A percentile compares a stretch with the other conserved stretches of the same genome.
Conservation (phyloP, 2,797 vertebrate genomes). For the Pangasius sanitwongsei region DNA sequence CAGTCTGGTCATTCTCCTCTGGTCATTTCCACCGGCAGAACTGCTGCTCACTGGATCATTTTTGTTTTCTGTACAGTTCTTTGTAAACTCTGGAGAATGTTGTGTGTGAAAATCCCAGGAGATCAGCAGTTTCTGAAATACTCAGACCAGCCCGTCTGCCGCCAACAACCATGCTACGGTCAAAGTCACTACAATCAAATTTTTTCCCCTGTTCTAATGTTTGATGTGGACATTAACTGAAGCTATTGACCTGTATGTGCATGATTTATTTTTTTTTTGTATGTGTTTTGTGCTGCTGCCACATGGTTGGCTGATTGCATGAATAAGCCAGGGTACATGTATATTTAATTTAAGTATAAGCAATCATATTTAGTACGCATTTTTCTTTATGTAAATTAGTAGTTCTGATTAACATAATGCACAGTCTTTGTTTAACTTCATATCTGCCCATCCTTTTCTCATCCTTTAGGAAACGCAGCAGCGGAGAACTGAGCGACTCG, state of each 20-base stretch:
- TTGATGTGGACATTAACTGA: neutral
- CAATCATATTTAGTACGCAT: neutral
- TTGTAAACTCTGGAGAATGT: neutral
- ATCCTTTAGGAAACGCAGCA: conserved; percentile 79
- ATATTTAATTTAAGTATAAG: neutral
- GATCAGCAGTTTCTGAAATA: neutral
- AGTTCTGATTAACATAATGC: neutral
- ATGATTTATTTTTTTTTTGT: neutral
- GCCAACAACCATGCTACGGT: neutral
- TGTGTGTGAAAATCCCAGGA: neutral
- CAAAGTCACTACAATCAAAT: no score
- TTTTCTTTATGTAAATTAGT: neutral
- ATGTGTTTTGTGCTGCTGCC: neutral
- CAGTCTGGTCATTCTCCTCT: neutral
- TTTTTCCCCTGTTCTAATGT: neutral
- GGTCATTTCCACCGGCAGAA: neutral
- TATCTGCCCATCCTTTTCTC: neutral
- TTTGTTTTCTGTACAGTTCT: neutral
- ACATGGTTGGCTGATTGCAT: neutral
- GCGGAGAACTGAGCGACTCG: conserved; percentile 79
- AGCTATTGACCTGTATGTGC: no score
- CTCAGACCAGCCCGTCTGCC: neutral
- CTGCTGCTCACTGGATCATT: neutral
- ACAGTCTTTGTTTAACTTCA: neutral
- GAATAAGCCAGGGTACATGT: neutral